phyloP scores from a whole-genome alignment of 2,113 vertebrate species.

The Carassius carassius region DNA sequence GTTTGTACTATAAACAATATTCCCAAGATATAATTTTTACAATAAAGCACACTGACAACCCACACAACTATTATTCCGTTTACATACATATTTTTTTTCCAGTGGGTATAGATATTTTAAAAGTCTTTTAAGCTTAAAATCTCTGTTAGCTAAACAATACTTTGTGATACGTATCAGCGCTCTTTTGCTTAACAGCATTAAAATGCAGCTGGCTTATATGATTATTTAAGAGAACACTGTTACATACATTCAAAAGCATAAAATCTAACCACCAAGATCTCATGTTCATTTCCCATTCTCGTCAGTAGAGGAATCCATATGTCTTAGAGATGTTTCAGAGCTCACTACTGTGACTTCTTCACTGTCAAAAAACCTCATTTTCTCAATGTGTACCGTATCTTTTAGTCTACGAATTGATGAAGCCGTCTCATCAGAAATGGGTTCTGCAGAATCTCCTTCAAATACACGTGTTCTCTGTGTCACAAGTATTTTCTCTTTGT shows the following conservation, averaged over 20 bases:
- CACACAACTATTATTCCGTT: neutral
- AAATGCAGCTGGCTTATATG: conserved; percentile 17
- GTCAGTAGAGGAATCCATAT: conserved; percentile 50
- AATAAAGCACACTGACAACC: conserved; percentile 1
- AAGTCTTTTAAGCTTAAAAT: neutral
- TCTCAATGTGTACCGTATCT: conserved; percentile 75
- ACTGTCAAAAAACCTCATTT: conserved; percentile 78
- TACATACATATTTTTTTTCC: neutral
- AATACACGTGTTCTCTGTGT: conserved; percentile 67
- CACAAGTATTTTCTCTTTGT: conserved; percentile 67
- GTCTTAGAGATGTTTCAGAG: conserved; percentile 42
- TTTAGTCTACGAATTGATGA: conserved; percentile 71
- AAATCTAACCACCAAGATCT: conserved; percentile 19
- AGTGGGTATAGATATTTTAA: neutral
- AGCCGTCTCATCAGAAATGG: conserved; percentile 67
- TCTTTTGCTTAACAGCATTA: conserved; percentile 16
- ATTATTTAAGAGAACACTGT: conserved; percentile 35
- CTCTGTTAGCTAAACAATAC: conserved; percentile 29
- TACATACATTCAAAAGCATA: conserved; percentile 39
- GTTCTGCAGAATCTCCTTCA: conserved; percentile 60
- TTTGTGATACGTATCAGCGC: conserved; percentile 21
- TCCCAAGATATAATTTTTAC: conserved; percentile 32
- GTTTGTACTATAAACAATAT: conserved; percentile 27
- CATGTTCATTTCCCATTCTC: conserved; percentile 46
- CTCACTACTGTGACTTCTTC: conserved; percentile 37